Percentiles rank a stretch among this genome's conserved stretches.
These are phyloP conservation scores for Pelecanus crispus DNA, from an alignment of 2,113 vertebrate genomes.

Conservation along the genomic window DNA sequence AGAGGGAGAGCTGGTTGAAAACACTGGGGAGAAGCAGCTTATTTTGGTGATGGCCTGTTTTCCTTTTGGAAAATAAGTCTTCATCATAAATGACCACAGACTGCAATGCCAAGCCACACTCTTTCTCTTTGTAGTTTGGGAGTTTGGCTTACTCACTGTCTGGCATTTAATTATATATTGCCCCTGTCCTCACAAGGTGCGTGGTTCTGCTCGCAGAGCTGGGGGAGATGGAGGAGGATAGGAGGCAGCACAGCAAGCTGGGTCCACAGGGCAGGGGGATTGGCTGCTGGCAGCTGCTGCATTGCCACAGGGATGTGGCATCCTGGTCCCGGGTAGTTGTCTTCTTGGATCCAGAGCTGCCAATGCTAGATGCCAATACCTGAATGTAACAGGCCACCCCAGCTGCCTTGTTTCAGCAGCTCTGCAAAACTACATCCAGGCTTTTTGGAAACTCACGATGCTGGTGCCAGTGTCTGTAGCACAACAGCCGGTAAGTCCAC, in stretches of 20 bases:
- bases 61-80: background rate
- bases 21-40: background rate
- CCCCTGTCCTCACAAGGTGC: background rate
- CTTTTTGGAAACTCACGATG: no score
- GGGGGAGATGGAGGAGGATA: background rate
- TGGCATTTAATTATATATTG: background rate
- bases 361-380: background rate
- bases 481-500: background rate
- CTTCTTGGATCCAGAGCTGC: background rate
- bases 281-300: background rate
- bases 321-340: background rate
- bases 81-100: background rate
- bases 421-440: background rate
- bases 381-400: background rate
- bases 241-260: rapidly evolving
- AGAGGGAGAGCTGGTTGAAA: background rate
- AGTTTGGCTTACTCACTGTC: background rate
- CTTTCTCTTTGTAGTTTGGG: background rate
- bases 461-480: background rate
- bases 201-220: background rate
- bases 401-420: background rate
- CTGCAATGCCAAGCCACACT: background rate
- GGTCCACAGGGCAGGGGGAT: background rate
- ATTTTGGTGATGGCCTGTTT: background rate
- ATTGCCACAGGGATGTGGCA: rapidly evolving